Percentiles rank a stretch among this genome's conserved stretches.
These are phyloP conservation scores for Drosophila kepulauana DNA, from an alignment of 1,140 invertebrate genomes.

Conservation along the genomic window DNA sequence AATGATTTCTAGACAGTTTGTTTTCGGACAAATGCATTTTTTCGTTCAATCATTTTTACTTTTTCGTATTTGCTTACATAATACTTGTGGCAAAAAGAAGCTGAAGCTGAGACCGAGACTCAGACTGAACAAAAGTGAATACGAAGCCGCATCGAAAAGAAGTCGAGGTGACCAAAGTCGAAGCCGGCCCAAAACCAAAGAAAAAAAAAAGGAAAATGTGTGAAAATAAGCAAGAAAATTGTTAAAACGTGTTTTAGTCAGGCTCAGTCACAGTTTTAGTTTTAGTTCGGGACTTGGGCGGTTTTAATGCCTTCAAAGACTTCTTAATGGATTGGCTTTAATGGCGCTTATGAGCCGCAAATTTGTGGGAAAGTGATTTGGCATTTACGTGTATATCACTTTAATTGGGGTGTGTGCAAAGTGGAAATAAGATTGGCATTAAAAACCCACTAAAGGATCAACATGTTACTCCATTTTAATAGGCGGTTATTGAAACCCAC, in stretches of 20 bases:
- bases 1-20: conserved; percentile 70
- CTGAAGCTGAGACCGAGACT: not conserved
- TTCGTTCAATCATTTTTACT: conserved; percentile 30
- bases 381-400: conserved; percentile 18
- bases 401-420: conserved; percentile 51
- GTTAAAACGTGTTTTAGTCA: conserved; percentile 69
- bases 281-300: conserved; percentile 16
- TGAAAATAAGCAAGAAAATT: conserved; percentile 74
- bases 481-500: not conserved
- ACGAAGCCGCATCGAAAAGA: conserved; percentile 29
- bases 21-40: conserved; percentile 19
- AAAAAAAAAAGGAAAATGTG: conserved; percentile 10
- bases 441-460: conserved; percentile 21
- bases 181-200: conserved; percentile 24
- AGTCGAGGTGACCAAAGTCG: conserved; percentile 31
- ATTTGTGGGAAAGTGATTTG: conserved; percentile 47
- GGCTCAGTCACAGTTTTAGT: conserved; percentile 22
- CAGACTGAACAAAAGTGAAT: conserved; percentile 20
- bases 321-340: conserved; percentile 71
- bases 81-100: conserved; percentile 62
- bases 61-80: conserved; percentile 61
- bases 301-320: conserved; percentile 35
- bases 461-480: conserved; percentile 5
- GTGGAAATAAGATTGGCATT: conserved; percentile 29
- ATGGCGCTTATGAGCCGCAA: conserved; percentile 53